Evolutionary conservation across 2,797 vertebrate genomes (phyloP), one percentile per base, ranked within the genome.

Genomic region (Parotocinclus haroldoi): DNA sequence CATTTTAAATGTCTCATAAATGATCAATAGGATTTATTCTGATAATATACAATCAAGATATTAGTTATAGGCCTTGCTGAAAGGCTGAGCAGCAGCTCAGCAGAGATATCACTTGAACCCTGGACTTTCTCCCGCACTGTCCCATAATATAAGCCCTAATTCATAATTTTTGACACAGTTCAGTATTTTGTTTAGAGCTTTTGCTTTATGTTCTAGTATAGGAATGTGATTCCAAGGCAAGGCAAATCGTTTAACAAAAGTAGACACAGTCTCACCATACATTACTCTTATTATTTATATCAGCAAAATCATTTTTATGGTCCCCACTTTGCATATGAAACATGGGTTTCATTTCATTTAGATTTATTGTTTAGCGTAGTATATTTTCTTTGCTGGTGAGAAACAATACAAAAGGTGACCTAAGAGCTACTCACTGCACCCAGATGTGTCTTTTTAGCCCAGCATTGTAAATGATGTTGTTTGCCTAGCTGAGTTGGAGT

Each of bases 401-500:
- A 63, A 54, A 27, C 42, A 38, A 59, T 66, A 74, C 69, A 49
- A 52, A 40, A 16, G 73, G 76, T 56, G 65, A 55, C 65, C 78
- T 63, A 39, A 51, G 70, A 76, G 42, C 10, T 48, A 16, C 51
- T 60, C 16, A 45, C 38, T 45, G 27, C 11, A 72, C 82, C 75
- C 80, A 82, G 75, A 78, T 49, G 37, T 38, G 71, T 63, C 51
- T 50, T 74, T 83, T 79, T 50, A 57, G n/a, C 63, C 60, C 66
- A 58, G 64, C 63, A 66, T 79, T 69, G 76, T 72, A 83, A 85
- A 83, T 76, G 68, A 66, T 76, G 86, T 53, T 61, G 81, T 87
- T 87, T 87, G 82, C 82, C 80, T 86, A 40, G 51, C n/a, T 36
- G 45, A 57, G 68, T 42, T 84, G 81, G 75, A 80, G 81, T 80